Base-by-base conservation (phyloP, 1,140 invertebrate genomes). In the Branchinecta lynchi region DNA sequence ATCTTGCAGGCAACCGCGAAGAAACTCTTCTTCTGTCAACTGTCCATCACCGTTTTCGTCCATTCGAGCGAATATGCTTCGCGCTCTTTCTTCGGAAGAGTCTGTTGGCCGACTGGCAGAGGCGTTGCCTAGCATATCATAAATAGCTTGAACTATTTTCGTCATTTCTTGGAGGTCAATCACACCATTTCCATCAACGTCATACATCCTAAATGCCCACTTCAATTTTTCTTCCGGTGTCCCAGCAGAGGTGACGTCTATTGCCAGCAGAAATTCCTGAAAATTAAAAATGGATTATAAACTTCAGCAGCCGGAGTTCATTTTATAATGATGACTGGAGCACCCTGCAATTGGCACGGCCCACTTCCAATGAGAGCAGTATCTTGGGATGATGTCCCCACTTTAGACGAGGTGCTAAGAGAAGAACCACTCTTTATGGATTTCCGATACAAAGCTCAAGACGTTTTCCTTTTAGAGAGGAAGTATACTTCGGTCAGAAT, bases 11-110 rank as follows among this genome's bases (percentile, higher is more conserved):
- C 96, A 99, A 66, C 96, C 96, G 79, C 97, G 96, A 43, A 99
- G 87, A 81, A 99, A 99, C 81, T 99, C 96, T 72, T 98, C 92
- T 80, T 98, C 92, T 65, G 94, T 97, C 75, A 99, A 84, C 77
- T 97, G 93, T 66, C 94, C 94, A 80, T 98, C 96, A 80, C 93
- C 93, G 83, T 99, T 98, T 78, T 93, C 89, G 78, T 99, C 96
- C 95, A 99, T 98, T 81, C 98, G 98, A 66, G 91, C 90, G 81
- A 99, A 99, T 73, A 99, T 99, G 79, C 95, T 96, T 81, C 95
- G 93, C 71, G 96, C 95, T 73, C 96, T 83, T 77, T 98, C 93
- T 77, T 97, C 92, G 12, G 96, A 93, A 17, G 89, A 92, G 78
- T 93, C 91, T 51, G 89, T 88, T 43, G 91, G 90, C 74, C 90